These are phyloP conservation scores for Octopus bimaculoides DNA, from an alignment of 1,140 invertebrate genomes.

Conservation along the genomic window DNA sequence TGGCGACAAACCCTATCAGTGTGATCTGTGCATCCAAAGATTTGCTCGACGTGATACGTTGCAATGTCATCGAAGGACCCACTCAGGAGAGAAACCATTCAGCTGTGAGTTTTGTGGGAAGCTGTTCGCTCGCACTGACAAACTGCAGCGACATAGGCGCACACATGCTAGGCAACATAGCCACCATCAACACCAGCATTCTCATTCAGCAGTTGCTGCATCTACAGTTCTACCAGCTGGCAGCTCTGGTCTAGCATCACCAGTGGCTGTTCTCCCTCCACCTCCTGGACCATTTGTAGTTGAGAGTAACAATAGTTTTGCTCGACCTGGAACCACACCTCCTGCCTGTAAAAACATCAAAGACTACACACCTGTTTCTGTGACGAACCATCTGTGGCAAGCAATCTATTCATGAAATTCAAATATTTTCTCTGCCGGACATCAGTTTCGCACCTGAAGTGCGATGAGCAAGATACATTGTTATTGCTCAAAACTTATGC, in stretches of 20 bases:
- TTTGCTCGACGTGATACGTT: slow-evolving; percentile 20
- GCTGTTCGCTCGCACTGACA: slow-evolving; percentile 16
- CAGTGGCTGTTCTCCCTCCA: background rate
- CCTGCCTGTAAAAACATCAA: background rate
- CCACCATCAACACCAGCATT: background rate
- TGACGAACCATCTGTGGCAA: background rate
- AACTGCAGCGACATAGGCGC: slow-evolving; percentile 77
- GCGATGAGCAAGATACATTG: no score
- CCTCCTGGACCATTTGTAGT: background rate
- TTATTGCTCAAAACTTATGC: no score
- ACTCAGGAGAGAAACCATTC: slow-evolving; percentile 51
- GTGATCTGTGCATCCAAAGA: background rate
- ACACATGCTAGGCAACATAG: slow-evolving; percentile 56
- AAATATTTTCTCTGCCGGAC: no score
- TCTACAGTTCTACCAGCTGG: background rate
- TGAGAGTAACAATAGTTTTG: background rate
- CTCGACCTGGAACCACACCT: background rate
- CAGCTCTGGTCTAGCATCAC: background rate
- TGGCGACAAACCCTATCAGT: slow-evolving; percentile 18
- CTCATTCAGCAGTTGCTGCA: background rate
- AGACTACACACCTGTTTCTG: background rate
- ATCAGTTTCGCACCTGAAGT: no score
- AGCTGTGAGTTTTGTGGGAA: slow-evolving; percentile 55
- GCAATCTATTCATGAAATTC: background rate
- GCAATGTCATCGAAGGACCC: slow-evolving; percentile 36